Conservation (phyloP, 2,797 vertebrate genomes). For the Gallinago solitaria region DNA sequence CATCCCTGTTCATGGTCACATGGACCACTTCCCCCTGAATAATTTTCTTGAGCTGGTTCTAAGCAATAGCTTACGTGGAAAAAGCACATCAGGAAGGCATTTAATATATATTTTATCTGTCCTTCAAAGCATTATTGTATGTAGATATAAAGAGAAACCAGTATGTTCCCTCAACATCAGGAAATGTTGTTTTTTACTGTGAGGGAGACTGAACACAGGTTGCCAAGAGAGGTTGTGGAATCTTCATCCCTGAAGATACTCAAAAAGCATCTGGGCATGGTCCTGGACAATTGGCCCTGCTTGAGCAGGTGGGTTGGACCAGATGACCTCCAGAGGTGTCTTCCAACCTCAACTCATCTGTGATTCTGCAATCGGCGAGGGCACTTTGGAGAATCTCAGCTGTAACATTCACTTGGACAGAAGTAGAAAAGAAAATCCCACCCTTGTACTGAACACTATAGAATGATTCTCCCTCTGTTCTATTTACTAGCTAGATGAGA, state of each 20-base stretch:
- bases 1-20: neutral
- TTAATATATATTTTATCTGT: neutral
- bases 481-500: neutral
- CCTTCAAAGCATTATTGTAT: neutral
- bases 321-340: neutral
- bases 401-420: neutral
- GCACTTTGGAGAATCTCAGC: neutral
- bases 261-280: neutral
- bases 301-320: neutral
- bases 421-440: neutral
- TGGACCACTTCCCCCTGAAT: neutral
- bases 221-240: neutral
- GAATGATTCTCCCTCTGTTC: neutral
- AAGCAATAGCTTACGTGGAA: neutral
- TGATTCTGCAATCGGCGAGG: neutral
- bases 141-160: neutral
- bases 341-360: neutral
- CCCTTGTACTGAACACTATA: neutral
- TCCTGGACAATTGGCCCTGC: neutral
- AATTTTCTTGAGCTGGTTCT: neutral
- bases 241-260: neutral
- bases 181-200: neutral
- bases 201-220: neutral
- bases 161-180: neutral
- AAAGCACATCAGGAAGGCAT: neutral